These are phyloP conservation scores for Aspidoscelis tigris DNA, from an alignment of 2,113 vertebrate genomes.

Conservation along the genomic window DNA sequence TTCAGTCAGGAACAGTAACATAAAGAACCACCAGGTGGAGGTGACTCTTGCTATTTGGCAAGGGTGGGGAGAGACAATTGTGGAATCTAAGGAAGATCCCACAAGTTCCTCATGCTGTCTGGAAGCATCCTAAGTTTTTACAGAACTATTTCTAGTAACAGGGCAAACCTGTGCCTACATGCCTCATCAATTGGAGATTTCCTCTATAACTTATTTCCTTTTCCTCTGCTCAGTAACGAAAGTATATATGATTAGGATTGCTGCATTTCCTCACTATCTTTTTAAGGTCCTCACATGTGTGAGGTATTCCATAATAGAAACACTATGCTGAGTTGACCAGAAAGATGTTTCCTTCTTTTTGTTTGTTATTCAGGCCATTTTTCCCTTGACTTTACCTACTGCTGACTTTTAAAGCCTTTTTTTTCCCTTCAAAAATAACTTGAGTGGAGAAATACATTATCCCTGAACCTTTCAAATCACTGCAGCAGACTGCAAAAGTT, in stretches of 20 bases:
- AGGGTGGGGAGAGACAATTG: too few relatives aligned
- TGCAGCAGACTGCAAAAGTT: background rate
- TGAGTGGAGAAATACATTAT: constrained; percentile 8
- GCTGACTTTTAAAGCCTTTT: background rate
- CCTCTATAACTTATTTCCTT: background rate
- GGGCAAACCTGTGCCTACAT: background rate
- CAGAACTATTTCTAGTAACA: background rate
- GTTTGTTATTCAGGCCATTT: background rate
- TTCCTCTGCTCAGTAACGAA: background rate
- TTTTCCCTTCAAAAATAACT: background rate
- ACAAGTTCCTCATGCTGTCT: background rate
- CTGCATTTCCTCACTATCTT: background rate
- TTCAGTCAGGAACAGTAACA: too few relatives aligned
- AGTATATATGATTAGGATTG: background rate
- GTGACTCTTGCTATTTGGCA: too few relatives aligned
- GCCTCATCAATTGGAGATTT: background rate
- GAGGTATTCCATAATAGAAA: background rate
- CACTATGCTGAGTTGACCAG: background rate
- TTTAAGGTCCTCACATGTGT: background rate
- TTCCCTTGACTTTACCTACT: background rate
- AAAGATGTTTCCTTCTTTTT: background rate
- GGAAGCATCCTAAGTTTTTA: too few relatives aligned
- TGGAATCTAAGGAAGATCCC: too few relatives aligned
- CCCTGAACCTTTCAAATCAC: constrained; percentile 10
- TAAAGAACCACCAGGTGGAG: too few relatives aligned